Conservation (phyloP, 2,113 vertebrate genomes). For the Callopanchax toddi region DNA sequence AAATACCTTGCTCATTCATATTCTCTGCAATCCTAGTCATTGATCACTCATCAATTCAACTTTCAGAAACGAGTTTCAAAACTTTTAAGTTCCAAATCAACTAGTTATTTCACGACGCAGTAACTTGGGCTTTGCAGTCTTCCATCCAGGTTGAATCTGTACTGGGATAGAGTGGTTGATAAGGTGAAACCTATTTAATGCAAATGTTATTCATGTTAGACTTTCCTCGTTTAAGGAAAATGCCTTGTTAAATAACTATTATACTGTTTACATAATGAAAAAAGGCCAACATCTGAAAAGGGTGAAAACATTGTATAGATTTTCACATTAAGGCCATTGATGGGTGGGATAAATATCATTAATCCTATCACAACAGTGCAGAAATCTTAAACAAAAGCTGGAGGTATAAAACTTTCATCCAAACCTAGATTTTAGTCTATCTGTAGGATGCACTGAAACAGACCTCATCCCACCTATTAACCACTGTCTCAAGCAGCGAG, state of each 20-base stretch:
- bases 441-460: background rate
- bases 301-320: too few species aligned
- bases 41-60: background rate
- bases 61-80: background rate
- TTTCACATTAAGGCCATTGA: too few species aligned
- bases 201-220: background rate
- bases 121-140: background rate
- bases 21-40: too few species aligned
- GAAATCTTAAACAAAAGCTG: background rate
- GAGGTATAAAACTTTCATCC: background rate
- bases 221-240: background rate
- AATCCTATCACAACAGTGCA: background rate
- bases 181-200: slow-evolving; percentile 4
- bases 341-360: too few species aligned
- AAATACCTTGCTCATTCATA: background rate
- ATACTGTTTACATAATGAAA: slow-evolving; percentile 4
- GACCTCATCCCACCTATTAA: background rate
- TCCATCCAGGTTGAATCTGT: background rate
- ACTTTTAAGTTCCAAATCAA: background rate
- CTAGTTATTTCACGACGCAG: background rate
- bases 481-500: background rate
- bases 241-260: slow-evolving; percentile 5
- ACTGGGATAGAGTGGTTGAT: slow-evolving; percentile 1
- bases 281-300: too few species aligned
- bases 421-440: background rate